Evolutionary conservation across 2,113 vertebrate genomes (phyloP), one percentile per base, ranked within the genome.

Genomic region (Patagioenas fasciata): DNA sequence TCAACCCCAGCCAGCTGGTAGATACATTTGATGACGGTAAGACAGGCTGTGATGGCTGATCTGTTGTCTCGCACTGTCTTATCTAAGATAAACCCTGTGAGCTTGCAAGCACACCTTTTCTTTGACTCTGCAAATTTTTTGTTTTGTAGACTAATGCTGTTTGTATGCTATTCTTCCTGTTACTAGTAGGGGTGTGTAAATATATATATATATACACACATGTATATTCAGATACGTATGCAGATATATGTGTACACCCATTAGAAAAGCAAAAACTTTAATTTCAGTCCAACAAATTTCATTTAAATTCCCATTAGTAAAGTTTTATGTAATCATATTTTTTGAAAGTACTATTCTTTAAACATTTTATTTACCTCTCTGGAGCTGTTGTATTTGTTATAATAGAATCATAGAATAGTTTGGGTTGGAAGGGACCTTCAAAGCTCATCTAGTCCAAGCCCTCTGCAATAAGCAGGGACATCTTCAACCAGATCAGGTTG

Each of bases 11-110:
- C 94, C 98, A 98, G 40, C 97, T 99, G 80, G 98, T 99, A 3
- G 99, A 99, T 85, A 99, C 98, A 0, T 99, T 99, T 92, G 99
- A 99, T 85, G 99, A 99, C 5, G 99, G 99, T 99, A 97, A 98
- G 98, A 78, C 88, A 67, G 44, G 28, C 73, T 36, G 73, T 82
- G 36, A 28, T 40, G 32, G 69, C 32, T n/a, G 21, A 42, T 32
- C 91, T 80, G 8, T 17, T 75, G 47, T 54, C 64, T 86, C 23
- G 8, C 7, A 0, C 62, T 70, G 38, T 40, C 71, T 91, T 51
- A 25, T 23, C 56, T 50, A 14, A 34, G 11, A 85, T 29, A 40
- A 79, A 48, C 25, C 26, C 73, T 36, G 29, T 16, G 10, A 83
- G 65, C 77, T 82, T 80, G 78, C 57, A 88, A 34, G 56, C 71